Base-by-base conservation (phyloP, 2,113 vertebrate species). In the Notiomystis cincta region DNA sequence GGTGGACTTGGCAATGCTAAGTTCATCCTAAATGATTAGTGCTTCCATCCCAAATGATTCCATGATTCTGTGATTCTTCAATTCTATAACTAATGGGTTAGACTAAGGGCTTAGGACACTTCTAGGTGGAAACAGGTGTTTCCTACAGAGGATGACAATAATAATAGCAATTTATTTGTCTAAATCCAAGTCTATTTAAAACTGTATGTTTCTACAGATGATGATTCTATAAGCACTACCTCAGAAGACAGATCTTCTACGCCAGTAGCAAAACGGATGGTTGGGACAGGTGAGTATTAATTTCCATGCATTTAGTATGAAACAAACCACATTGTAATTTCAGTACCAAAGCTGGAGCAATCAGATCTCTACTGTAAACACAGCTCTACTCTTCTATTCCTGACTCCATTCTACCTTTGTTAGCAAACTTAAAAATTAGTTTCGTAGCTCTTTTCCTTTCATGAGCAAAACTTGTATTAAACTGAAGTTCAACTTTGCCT, bases 201-300 rank as follows among this genome's bases (percentile, higher is more conserved):
- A 79, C 22, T 86, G 15, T 84, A 38, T 96, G 78, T 97, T 87
- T 88, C 88, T 67, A 18, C 10, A 98, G 96, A 98, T 85, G 91
- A 97, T 85, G 96, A 98, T 44, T 97, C 91, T 30, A 3, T 87
- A 87, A 98, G 87, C 76, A 95, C 89, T 86, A 78, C 83, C 47
- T 98, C 94, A 90, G 95, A 98, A 96, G 97, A 97, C n/a, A 77
- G 81, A 87, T 75, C 94, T n/a, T 53, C 82, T 71, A 95, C 85
- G 0, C 93, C 57, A 89, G 48, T 89, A 92, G 56, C 61, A 88
- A 94, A 96, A 77, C 65, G 11, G 47, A 92, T 71, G 40, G 76
- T n/a, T 2, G 91, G 73, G 37, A 71, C 92, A 91, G 96, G 95
- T 96, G 54, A 97, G 93, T 82, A 75, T 53, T 53, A 22, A 80